Evolutionary conservation across 2,888 invertebrate species (phyloP), one percentile per base, ranked within the genome.

Genomic region (Diarsia dahlii): DNA sequence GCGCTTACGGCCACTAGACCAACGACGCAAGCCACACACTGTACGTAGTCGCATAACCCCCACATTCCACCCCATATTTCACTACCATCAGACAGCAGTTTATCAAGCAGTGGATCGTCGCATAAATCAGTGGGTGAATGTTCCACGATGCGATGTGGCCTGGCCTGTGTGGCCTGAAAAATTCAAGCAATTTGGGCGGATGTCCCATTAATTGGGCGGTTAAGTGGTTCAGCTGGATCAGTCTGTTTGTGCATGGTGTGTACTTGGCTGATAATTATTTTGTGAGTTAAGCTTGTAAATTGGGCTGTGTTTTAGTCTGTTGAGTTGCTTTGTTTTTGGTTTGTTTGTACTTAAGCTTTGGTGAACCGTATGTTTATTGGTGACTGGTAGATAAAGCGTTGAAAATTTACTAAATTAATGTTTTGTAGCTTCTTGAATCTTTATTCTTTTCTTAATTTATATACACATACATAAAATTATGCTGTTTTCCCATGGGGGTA

Each of bases 81-180:
- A 89, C 79, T 63, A 75, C 63, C 69, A 79, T 58, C 75, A 80
- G 90, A 89, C 88, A 84, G 80, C 78, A 80, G 86, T 89, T 82
- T 90, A 89, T 89, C 89, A 89, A 86, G 70, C 77, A 82, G 72
- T 69, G 76, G 78, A 89, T 85, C 63, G 87, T 84, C 83, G 66
- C 80, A 88, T 89, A 89, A 89, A 89, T 89, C 89, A 87, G 75
- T 54, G 68, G 45, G 75, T 54, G 76, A 78, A 75, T 75, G 67
- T 56, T 79, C 52, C 50, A 52, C 66, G 75, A 77, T 74, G 74
- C 71, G 64, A 70, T 76, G 71, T 71, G 74, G 76, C 70, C 64
- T 71, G 74, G 76, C 70, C 64, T 84, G 80, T 79, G 78, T 79
- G 78, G 72, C 52, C 65, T 85, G 79, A 87, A 85, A 87, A 84